phyloP scores from a whole-genome alignment of 2,797 vertebrate species.

The Potorous gilbertii region DNA sequence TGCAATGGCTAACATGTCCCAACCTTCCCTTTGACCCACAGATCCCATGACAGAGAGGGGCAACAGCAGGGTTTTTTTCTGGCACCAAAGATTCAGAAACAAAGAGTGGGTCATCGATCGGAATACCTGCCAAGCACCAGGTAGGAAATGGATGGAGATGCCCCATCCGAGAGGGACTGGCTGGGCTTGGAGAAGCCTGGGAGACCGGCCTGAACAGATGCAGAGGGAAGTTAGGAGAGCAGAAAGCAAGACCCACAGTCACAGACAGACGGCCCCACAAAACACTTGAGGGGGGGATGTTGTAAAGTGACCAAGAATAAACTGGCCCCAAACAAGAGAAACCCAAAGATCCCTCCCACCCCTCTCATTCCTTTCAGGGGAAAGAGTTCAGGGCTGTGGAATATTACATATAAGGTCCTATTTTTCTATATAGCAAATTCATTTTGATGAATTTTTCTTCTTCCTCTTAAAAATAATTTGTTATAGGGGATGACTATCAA shows the following conservation, averaged over 20 bases:
- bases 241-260: not conserved
- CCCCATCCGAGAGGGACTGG: not conserved
- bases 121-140: not conserved
- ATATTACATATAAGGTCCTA: not conserved
- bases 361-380: no score
- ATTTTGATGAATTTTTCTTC: not conserved
- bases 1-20: no score
- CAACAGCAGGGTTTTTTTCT: no score
- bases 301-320: not conserved
- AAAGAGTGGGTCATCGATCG: not conserved
- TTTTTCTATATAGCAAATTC: not conserved
- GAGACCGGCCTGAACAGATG: not conserved
- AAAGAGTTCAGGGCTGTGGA: not conserved
- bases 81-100: not conserved
- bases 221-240: not conserved
- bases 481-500: not conserved
- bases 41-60: no score
- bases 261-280: no score
- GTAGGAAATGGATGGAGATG: no score
- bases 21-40: not conserved
- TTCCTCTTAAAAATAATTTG: not conserved
- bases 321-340: not conserved
- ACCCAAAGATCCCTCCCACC: not conserved
- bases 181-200: no score
- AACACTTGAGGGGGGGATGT: not conserved